Conservation (phyloP, 2,797 vertebrate species). For the Esox lucius region DNA sequence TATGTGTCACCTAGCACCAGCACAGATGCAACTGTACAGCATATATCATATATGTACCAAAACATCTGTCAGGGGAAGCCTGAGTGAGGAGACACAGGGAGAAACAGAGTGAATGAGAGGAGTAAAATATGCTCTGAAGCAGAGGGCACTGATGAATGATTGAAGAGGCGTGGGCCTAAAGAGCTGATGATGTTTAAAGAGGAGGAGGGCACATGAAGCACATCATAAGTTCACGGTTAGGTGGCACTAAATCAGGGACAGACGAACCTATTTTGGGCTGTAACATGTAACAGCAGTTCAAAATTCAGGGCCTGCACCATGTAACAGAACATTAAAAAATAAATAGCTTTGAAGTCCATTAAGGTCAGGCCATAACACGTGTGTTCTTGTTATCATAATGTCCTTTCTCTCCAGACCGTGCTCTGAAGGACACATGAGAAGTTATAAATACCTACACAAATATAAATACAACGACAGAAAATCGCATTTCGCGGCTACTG, state of each 20-base stretch:
- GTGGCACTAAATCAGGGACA: constrained; percentile 32
- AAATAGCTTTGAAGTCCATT: too few relatives aligned
- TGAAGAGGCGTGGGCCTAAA: constrained; percentile 44
- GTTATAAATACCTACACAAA: too few relatives aligned
- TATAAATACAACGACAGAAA: too few relatives aligned
- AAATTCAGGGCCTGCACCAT: too few relatives aligned
- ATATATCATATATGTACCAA: constrained; percentile 28
- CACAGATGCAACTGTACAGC: constrained; percentile 6
- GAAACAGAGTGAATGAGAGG: background rate
- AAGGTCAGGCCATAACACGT: too few relatives aligned
- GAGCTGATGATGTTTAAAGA: constrained; percentile 58
- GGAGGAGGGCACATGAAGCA: constrained; percentile 16
- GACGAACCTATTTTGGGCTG: background rate
- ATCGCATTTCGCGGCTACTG: too few relatives aligned
- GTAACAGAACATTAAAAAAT: too few relatives aligned
- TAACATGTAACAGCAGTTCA: too few relatives aligned
- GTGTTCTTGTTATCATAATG: too few relatives aligned
- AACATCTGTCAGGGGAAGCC: constrained; percentile 36
- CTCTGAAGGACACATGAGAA: too few relatives aligned
- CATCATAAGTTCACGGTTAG: constrained; percentile 37
- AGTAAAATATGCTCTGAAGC: background rate
- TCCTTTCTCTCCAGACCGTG: too few relatives aligned
- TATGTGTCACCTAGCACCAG: constrained; percentile 31
- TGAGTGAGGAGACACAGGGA: background rate
- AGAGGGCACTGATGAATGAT: constrained; percentile 52